Evolutionary conservation across 2,888 invertebrate genomes (phyloP), one percentile per base, ranked within the genome.

Genomic region (Trimorus sp.): DNA sequence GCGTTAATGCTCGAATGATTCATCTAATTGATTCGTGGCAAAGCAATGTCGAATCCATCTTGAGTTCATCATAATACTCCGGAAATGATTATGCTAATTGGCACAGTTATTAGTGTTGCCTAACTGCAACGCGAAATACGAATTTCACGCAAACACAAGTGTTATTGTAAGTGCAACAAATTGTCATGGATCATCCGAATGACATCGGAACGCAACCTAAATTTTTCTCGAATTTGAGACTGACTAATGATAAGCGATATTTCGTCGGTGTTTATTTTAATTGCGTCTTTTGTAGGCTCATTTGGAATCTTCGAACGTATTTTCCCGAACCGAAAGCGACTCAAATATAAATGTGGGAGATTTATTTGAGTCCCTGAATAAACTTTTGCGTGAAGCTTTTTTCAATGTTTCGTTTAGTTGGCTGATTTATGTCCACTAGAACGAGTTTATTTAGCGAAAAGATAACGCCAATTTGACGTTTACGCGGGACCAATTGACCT

Each of bases 11-110:
- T 36, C 54, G 26, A 69, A 65, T 76, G 68, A 76, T 45, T 76
- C 76, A 76, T 48, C 56, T 69, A 76, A 76, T 76, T 76, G 75
- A 76, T 69, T 53, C 40, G 60, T 36, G 37, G 48, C 48, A n/a
- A 75, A 75, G 66, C 75, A 76, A 68, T 69, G 68, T 54, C 60
- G 54, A 60, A 53, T 68, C 16, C 12, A 60, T 49, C 51, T 40
- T 56, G 42, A 58, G 58, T 42, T 14, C 26, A 60, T 60, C 75
- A 66, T 75, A 66, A 58, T 65, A 58, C 65, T 51, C 58, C 49
- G 74, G 65, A 74, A 74, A 65, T 74, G 48, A 65, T 74, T 74
- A 65, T 74, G 73, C 40, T 74, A 74, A 74, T 74, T 58, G 56
- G 11, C 49, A n/a, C 26, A 26, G 4, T 26, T 4, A 26, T 26